Conservation (phyloP, 2,797 vertebrate genomes). For the Nyctibius grandis region DNA sequence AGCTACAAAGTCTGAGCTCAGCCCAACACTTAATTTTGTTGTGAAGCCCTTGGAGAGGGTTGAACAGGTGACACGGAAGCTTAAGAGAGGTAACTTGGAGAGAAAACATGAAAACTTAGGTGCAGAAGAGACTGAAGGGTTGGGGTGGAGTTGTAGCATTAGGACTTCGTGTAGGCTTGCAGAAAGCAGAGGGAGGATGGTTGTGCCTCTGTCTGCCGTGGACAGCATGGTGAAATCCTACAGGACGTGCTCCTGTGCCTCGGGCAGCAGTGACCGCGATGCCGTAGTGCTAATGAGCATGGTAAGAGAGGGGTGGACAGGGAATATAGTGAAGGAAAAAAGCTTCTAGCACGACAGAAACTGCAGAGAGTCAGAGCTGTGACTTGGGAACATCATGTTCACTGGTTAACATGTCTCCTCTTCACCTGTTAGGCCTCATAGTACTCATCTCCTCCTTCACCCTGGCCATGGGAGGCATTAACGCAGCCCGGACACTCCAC, state of each 20-base stretch:
- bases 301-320: background rate
- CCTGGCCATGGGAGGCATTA: conserved; percentile 85
- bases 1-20: background rate
- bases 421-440: conserved; percentile 78
- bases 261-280: background rate
- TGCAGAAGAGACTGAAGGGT: background rate
- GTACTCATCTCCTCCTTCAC: conserved; percentile 87
- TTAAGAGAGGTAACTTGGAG: background rate
- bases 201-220: background rate
- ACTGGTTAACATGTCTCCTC: background rate
- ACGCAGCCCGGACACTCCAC: conserved; percentile 84
- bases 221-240: background rate
- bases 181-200: background rate
- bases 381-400: rapidly evolving
- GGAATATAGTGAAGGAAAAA: background rate
- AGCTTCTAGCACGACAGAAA: background rate
- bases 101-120: background rate
- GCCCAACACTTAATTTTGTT: background rate
- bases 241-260: background rate
- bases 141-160: background rate
- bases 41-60: background rate
- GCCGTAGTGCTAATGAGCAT: rapidly evolving
- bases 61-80: background rate
- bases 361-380: background rate
- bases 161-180: background rate